phyloP scores from a whole-genome alignment of 1,140 invertebrate genomes.

The Zaprionus camerounensis region DNA sequence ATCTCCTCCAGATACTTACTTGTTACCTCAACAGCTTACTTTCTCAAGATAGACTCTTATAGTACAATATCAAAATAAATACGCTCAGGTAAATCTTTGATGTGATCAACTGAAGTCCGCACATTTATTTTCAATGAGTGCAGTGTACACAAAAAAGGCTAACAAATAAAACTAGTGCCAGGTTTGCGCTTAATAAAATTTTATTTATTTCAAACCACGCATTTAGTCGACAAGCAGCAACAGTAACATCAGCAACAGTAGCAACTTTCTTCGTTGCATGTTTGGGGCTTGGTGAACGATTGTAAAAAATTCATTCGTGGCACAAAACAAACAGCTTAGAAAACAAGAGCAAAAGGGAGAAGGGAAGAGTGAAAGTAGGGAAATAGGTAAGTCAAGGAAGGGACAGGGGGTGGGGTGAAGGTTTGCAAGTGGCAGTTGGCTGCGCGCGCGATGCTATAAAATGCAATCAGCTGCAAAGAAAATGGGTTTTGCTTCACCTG shows the following conservation, averaged over 20 bases:
- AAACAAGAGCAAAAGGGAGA: conserved; percentile 1
- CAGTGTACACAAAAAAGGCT: background rate
- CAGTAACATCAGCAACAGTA: background rate
- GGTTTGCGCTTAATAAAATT: conserved; percentile 66
- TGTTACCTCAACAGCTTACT: no score
- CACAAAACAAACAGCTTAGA: conserved; percentile 43
- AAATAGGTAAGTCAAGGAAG: conserved; percentile 21
- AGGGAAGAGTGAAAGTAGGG: background rate
- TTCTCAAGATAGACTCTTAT: no score
- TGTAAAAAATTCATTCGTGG: conserved; percentile 71
- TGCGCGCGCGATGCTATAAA: conserved; percentile 67
- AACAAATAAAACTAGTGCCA: conserved; percentile 26
- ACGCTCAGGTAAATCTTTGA: background rate
- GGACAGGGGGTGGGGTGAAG: conserved; percentile 33
- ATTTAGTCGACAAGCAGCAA: conserved; percentile 6
- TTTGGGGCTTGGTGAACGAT: conserved; percentile 38
- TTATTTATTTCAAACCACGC: conserved; percentile 44
- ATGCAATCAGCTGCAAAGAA: conserved; percentile 81
- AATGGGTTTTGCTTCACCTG: conserved; percentile 70
- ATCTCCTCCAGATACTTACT: no score
- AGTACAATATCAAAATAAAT: background rate
- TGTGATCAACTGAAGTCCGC: background rate
- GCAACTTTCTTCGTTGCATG: conserved; percentile 15
- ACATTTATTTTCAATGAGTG: background rate
- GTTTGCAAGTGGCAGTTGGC: conserved; percentile 39